These are phyloP conservation scores for Zaprionus lineosus DNA, from an alignment of 2,888 invertebrate genomes.

Conservation along the genomic window DNA sequence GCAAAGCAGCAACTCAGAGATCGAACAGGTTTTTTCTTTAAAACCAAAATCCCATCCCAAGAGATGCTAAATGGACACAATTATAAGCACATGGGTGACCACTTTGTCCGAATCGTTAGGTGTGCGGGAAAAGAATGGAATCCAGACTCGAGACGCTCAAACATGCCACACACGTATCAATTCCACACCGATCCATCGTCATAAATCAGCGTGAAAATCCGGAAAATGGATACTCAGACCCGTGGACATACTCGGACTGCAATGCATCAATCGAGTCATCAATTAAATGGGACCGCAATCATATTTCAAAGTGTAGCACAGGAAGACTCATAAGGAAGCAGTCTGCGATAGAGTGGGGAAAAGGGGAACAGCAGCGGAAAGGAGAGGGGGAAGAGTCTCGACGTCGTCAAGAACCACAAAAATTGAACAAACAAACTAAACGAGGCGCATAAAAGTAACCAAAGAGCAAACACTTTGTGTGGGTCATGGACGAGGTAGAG, in stretches of 20 bases:
- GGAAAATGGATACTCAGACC: slow-evolving; percentile 34
- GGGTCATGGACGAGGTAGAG: slow-evolving; percentile 41
- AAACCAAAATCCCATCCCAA: slow-evolving; percentile 1
- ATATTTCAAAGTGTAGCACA: slow-evolving; percentile 45
- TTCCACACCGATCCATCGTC: slow-evolving; percentile 33
- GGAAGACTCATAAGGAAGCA: slow-evolving; percentile 6
- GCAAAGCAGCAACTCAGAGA: slow-evolving; percentile 9
- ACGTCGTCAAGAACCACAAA: slow-evolving; percentile 31
- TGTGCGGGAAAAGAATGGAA: slow-evolving; percentile 12
- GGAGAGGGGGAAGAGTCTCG: slow-evolving; percentile 23
- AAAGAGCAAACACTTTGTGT: slow-evolving; percentile 60
- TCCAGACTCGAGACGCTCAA: slow-evolving; percentile 14
- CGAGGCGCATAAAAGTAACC: slow-evolving; percentile 59
- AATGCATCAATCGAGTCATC: slow-evolving; percentile 63
- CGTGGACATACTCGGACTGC: background rate
- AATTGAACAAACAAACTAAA: slow-evolving; percentile 58
- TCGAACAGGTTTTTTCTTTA: slow-evolving; percentile 9
- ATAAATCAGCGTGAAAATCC: slow-evolving; percentile 64
- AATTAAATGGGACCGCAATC: slow-evolving; percentile 60
- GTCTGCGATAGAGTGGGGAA: background rate
- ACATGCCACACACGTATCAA: slow-evolving; percentile 44
- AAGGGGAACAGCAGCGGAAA: background rate
- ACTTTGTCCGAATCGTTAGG: slow-evolving; percentile 27
- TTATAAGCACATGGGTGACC: slow-evolving; percentile 32
- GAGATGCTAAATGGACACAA: slow-evolving; percentile 9